Conservation (phyloP, 2,113 vertebrate species). For the Gadus macrocephalus region DNA sequence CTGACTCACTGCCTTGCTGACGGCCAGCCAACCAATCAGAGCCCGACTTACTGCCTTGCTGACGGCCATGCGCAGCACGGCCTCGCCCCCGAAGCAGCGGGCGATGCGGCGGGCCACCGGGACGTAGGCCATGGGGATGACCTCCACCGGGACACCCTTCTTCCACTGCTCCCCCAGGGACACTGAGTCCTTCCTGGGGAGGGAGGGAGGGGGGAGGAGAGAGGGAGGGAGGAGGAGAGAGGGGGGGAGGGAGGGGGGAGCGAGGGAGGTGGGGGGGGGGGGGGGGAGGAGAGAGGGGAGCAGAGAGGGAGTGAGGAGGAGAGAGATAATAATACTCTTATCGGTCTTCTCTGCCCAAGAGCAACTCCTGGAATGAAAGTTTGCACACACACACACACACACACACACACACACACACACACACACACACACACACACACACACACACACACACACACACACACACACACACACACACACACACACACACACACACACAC, state of each 20-base stretch:
- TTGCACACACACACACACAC: background rate
- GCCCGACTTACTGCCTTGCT: slow-evolving; percentile 85
- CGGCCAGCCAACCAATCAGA: background rate
- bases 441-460: slow-evolving; percentile 59
- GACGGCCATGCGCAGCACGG: slow-evolving; percentile 87
- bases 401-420: slow-evolving; percentile 59
- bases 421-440: background rate
- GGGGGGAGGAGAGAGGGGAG: too few relatives aligned
- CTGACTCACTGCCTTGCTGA: too few relatives aligned
- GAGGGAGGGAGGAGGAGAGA: too few relatives aligned
- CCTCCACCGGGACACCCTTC: slow-evolving; percentile 92
- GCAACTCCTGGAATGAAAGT: too few relatives aligned
- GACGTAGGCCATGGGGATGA: slow-evolving; percentile 94
- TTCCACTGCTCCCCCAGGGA: slow-evolving; percentile 92
- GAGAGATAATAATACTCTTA: too few relatives aligned
- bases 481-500: background rate
- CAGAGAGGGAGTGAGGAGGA: too few relatives aligned
- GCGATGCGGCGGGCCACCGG: slow-evolving; percentile 82
- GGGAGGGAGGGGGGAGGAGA: too few relatives aligned
- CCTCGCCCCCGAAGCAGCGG: slow-evolving; percentile 79
- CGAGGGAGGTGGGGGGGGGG: too few relatives aligned
- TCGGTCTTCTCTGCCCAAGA: too few relatives aligned
- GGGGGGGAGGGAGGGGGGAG: too few relatives aligned
- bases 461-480: background rate
- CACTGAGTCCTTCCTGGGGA: slow-evolving; percentile 85